These are phyloP conservation scores for Anthoscopus minutus DNA, from an alignment of 2,113 vertebrate genomes.

Conservation along the genomic window DNA sequence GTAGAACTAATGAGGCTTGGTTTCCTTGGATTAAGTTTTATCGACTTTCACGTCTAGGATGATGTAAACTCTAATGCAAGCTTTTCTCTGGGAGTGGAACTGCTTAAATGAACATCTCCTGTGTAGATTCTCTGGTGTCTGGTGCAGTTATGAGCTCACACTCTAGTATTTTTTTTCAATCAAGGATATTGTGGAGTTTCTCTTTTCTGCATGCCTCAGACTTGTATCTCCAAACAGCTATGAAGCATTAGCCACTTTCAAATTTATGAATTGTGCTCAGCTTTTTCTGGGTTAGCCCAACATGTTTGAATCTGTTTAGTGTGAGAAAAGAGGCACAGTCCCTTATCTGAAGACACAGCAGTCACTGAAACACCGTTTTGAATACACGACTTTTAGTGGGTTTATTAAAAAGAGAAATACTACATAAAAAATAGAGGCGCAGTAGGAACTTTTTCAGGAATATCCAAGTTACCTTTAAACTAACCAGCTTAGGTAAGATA, in stretches of 20 bases:
- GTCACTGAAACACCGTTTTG: not conserved
- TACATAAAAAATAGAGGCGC: not conserved
- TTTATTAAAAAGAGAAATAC: not conserved
- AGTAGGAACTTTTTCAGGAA: not conserved
- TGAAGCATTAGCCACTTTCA: not conserved
- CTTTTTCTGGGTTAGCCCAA: not conserved
- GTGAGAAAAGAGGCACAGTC: not conserved
- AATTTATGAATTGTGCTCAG: not conserved
- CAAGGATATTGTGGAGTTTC: not conserved
- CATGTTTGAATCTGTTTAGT: not conserved
- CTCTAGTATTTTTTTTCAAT: not conserved
- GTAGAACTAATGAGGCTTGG: not conserved
- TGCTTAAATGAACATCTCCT: not conserved
- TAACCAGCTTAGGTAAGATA: not conserved
- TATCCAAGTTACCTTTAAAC: not conserved
- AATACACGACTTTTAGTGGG: rapidly evolving
- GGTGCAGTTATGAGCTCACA: not conserved
- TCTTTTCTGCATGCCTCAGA: not conserved
- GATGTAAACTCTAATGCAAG: constrained; percentile 5
- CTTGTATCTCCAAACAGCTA: not conserved
- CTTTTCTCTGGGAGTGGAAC: not conserved
- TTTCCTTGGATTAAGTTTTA: constrained; percentile 40
- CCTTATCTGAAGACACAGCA: not conserved
- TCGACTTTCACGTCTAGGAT: not conserved
- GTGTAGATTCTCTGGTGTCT: not conserved